phyloP scores from a whole-genome alignment of 2,113 vertebrate species.

The Zosterops lateralis region DNA sequence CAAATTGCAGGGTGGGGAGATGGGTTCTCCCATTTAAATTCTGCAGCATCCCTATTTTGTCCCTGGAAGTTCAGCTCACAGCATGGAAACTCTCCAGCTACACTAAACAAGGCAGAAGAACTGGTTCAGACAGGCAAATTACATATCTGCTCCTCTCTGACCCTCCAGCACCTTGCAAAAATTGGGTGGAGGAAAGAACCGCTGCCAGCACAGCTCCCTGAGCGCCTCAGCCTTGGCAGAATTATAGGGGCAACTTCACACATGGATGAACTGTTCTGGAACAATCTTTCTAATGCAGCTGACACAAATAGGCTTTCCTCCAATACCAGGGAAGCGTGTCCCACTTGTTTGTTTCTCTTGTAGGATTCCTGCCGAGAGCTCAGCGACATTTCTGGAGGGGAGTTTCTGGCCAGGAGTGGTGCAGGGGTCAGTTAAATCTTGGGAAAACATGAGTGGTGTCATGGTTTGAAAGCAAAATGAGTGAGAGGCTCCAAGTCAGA shows the following conservation, averaged over 20 bases:
- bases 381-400: not conserved
- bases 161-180: not conserved
- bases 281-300: not conserved
- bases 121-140: not conserved
- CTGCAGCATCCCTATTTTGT: not conserved
- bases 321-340: not conserved
- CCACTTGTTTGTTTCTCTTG: not conserved
- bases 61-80: not conserved
- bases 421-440: not conserved
- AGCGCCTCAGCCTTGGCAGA: not conserved
- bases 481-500: too few species aligned
- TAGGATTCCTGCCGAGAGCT: not conserved
- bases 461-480: too few species aligned
- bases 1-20: not conserved
- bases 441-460: accelerated
- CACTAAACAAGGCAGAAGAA: not conserved
- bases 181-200: not conserved
- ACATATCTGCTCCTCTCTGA: not conserved
- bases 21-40: not conserved
- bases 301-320: not conserved
- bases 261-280: not conserved
- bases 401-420: not conserved
- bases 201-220: not conserved
- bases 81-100: not conserved
- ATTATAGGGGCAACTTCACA: not conserved